Base-by-base conservation (phyloP, 2,888 invertebrate species). In the Orthosia cruda region DNA sequence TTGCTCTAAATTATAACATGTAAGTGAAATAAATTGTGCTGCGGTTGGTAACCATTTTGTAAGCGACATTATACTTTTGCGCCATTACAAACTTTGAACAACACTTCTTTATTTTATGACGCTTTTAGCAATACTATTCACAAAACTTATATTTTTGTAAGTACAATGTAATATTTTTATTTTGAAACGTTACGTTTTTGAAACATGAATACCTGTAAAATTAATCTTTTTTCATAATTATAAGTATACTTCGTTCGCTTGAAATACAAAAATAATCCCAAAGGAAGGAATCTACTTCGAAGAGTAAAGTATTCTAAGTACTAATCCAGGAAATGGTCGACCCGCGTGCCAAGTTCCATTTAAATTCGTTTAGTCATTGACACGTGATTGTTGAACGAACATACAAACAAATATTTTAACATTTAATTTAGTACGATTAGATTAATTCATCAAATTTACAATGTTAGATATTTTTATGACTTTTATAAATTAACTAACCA, bases 11-110 rank as follows among this genome's bases (percentile, higher is more conserved):
- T 54, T 77, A 12, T 71, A 81, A 82, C 23, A 77, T 59, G 50
- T 82, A 82, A 82, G 71, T 82, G 78, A 80, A 61, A 80, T 77
- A 68, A 71, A 71, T 77, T 59, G 80, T 61, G 77, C 55, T 59
- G 77, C 82, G 77, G 66, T 81, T 69, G 55, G 57, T 64, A 71
- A 80, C 45, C 62, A 62, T 63, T 82, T 81, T 63, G 80, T 77
- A 57, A 63, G 50, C n/a, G 47, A 71, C 52, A 45, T 70, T 54
- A 58, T 67, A 70, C 70, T 80, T 69, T 59, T 55, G 58, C 52
- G 47, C 71, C 63, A 82, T 80, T 71, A 71, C 18, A 23, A 77
- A 80, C 66, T 82, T 82, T 59, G 59, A 82, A 80, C 62, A 57
- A 71, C 78, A 67, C 54, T 77, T 77, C 55, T 71, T 66, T 64